Base-by-base conservation (phyloP, 2,888 invertebrate genomes). In the Zootermopsis nevadensis region DNA sequence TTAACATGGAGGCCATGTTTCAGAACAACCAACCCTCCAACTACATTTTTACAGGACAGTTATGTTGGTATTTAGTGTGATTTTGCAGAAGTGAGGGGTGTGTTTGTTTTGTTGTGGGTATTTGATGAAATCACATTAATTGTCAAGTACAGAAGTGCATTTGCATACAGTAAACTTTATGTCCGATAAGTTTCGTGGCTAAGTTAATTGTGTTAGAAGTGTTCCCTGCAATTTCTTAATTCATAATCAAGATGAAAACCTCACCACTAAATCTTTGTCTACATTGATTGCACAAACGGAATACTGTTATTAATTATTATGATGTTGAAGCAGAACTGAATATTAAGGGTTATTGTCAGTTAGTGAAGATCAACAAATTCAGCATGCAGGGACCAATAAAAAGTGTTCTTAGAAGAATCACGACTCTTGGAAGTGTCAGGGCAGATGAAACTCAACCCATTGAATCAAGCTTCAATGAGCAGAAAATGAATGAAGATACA, bases 351-450 rank as follows among this genome's bases (percentile, higher is more conserved):
- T 1, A 0, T 1, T 60, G 60, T 60, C 60, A 27, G 12, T 7
- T 0, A 27, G n/a, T 60, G 6, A 27, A 60, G 12, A 60, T 60
- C 12, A 60, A 27, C 8, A 27, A 7, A 60, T n/a, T 60, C 4
- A 77, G 31, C 10, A 82, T 76, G 82, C 74, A 76, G 66, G 76
- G 76, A 8, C 19, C 74, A 2, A 82, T 83, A 48, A 84, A 84
- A 66, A 81, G 27, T 66, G 42, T 84, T 42, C 27, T 84, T n/a
- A 81, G 80, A 67, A 77, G 74, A 48, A 77, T 81, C 42, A 82
- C 69, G 35, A 81, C 42, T 22, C 31, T 67, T 24, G 53, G 69
- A 35, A 77, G 12, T 42, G 67, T 19, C 38, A 77, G 33, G 60
- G 31, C 77, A 48, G 76, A 79, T 55, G 83, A 80, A 24, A 81